These are phyloP conservation scores for Karalla daura DNA, from an alignment of 2,797 vertebrate species.

Conservation along the genomic window DNA sequence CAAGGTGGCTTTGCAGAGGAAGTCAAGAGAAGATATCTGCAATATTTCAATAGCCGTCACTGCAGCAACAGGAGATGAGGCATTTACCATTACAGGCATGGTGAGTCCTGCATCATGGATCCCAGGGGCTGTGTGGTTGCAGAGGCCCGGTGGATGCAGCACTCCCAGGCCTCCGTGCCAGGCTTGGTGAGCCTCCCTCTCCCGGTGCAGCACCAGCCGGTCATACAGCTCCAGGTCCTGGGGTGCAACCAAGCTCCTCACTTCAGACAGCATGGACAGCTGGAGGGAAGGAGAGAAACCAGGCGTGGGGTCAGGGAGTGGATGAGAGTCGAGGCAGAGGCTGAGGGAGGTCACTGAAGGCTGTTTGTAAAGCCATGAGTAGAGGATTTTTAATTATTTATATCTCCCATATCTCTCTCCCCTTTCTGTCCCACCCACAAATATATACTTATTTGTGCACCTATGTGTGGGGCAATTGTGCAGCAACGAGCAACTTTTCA, in stretches of 20 bases:
- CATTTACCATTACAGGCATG: conserved; percentile 83
- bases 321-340: background rate
- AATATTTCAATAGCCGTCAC: background rate
- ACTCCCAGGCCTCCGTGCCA: conserved; percentile 82
- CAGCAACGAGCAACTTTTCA: no score
- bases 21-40: background rate
- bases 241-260: conserved; percentile 86
- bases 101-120: conserved; percentile 75
- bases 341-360: background rate
- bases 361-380: background rate
- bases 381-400: no score
- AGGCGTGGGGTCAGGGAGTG: background rate
- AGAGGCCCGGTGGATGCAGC: conserved; percentile 77
- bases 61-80: background rate
- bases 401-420: no score
- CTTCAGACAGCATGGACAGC: conserved; percentile 93
- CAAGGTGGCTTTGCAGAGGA: background rate
- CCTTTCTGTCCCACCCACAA: no score
- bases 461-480: no score
- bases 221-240: conserved; percentile 93
- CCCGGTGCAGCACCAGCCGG: conserved; percentile 88
- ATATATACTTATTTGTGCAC: no score
- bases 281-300: conserved; percentile 53
- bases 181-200: conserved; percentile 90
- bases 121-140: conserved; percentile 71